Evolutionary conservation across 2,797 vertebrate species (phyloP), one percentile per base, ranked within the genome.

Genomic region (Tadarida brasiliensis): DNA sequence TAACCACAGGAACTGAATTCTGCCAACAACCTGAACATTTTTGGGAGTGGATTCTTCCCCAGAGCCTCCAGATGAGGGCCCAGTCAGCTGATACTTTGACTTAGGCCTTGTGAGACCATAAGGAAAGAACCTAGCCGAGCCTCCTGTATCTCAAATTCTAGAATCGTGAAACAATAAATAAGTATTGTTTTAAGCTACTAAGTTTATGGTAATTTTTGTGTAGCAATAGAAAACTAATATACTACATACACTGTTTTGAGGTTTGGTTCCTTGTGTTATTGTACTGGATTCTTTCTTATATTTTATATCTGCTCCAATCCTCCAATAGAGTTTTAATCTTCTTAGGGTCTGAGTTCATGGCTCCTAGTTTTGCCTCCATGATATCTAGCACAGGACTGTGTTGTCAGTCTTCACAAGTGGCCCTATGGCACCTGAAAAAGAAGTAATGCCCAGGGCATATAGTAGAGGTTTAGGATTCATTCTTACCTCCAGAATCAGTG

Each of bases 401-500:
- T 11, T 30, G 24, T 71, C 24, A 47, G 54, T n/a, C 61, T 76
- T 65, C 61, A 14, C 19, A 20, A 51, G 30, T 17, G 81, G 39
- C 35, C 49, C 11, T 16, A 10, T 1, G 39, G 47, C 19, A 65
- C 24, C 33, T 73, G 56, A 77, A 51, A 83, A 7, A 47, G 78
- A 33, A 47, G 76, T 39, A 57, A 5, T 24, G n/a, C 30, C 92
- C 16, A 15, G 26, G 12, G 20, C n/a, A 20, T 19, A 51, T 0
- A 3, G 44, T 3, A 76, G 80, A 87, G 51, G 39, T 8, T 44
- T 30, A 10, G 7, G 67, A 10, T 17, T 39, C 3, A 5, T 76
- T 33, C 98, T 98, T 97, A 99, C 99, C 99, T 99, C 98, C 6
- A 99, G 91, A 84, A 99, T 99, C 16, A 99, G 86, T 0, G 99